Percentiles rank a stretch among this genome's conserved stretches.
These are phyloP conservation scores for Mobula birostris DNA, from an alignment of 2,113 vertebrate genomes.

Conservation along the genomic window DNA sequence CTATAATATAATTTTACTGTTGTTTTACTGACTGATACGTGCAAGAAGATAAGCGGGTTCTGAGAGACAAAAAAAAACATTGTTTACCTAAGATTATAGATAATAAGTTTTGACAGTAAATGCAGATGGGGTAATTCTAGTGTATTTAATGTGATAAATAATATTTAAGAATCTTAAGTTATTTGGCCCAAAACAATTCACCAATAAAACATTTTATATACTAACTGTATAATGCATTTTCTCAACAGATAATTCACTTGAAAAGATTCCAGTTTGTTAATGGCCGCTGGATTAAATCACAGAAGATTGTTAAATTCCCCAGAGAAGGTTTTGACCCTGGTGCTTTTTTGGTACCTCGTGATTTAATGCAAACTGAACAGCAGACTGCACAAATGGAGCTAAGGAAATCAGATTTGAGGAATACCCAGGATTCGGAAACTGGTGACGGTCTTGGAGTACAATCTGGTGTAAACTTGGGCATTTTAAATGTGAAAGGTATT, in stretches of 20 bases:
- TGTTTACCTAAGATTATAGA: neutral
- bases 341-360: conserved; percentile 87
- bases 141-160: neutral
- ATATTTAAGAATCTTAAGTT: neutral
- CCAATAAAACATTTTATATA: neutral
- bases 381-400: conserved; percentile 53
- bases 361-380: conserved; percentile 59
- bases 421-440: conserved; percentile 59
- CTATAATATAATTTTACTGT: neutral
- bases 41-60: neutral
- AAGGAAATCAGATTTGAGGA: conserved; percentile 58
- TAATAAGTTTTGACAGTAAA: neutral
- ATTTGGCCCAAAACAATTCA: neutral
- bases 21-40: neutral
- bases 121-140: too few species aligned
- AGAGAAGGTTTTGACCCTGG: conserved; percentile 85
- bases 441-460: conserved; percentile 1
- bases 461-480: conserved; percentile 26
- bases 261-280: conserved; percentile 98
- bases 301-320: conserved; percentile 98
- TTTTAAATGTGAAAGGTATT: conserved; percentile 31
- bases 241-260: conserved; percentile 84
- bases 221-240: neutral
- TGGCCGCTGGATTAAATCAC: conserved; percentile 97
- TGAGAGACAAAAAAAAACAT: neutral